A percentile compares a stretch with the other conserved stretches of the same genome.
Evolutionary conservation across 2,797 vertebrate genomes (phyloP).

Genomic region (Gambelia wislizenii): DNA sequence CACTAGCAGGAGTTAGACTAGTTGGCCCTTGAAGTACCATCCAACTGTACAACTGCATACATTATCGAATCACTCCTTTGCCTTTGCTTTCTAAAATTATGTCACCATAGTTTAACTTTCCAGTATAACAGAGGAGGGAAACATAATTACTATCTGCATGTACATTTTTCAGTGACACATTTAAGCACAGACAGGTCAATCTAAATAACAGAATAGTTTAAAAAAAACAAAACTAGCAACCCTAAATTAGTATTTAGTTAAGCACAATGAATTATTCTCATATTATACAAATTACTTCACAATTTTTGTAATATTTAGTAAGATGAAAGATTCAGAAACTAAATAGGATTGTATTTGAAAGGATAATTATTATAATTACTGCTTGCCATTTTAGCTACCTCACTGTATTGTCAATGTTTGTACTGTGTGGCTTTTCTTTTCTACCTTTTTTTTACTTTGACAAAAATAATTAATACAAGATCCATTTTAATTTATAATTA

Average conservation of each 20-base stretch:
- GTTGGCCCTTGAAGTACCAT: too few species aligned
- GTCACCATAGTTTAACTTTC: background rate
- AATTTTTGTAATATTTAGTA: background rate
- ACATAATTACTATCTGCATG: background rate
- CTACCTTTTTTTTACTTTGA: constrained; percentile 20
- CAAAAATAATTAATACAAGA: constrained; percentile 29
- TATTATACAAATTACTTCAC: constrained; percentile 20
- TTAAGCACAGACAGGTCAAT: background rate
- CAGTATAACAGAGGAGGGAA: background rate
- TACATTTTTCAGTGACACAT: constrained; percentile 26
- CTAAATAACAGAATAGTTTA: background rate
- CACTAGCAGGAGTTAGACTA: too few species aligned
- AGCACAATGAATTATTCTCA: background rate
- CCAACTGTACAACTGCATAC: background rate
- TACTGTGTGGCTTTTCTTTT: background rate
- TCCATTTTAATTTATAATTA: background rate
- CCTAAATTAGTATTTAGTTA: background rate
- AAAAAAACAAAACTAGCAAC: background rate
- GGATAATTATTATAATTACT: constrained; percentile 8
- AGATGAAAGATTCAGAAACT: background rate
- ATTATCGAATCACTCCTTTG: background rate
- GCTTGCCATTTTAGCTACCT: constrained; percentile 16
- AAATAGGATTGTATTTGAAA: background rate
- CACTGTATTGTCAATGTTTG: background rate
- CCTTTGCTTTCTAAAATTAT: background rate